Conservation (phyloP, 2,888 invertebrate genomes). For the Carpatolechia fugitivella region DNA sequence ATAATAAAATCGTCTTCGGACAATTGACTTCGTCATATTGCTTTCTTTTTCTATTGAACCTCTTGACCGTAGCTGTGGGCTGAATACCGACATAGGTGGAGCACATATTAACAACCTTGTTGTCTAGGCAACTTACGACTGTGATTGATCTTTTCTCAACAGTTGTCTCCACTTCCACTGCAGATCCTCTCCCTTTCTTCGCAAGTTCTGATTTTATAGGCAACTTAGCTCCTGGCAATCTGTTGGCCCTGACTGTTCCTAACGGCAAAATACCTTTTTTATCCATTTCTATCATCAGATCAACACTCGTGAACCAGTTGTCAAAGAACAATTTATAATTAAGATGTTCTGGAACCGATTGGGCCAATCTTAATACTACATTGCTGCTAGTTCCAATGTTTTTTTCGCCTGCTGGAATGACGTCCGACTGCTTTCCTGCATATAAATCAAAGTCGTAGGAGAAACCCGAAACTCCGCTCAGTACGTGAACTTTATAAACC, state of each 20-base stretch:
- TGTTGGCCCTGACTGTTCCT: slow-evolving; percentile 3
- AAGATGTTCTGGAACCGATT: slow-evolving; percentile 29
- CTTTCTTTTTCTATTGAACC: slow-evolving; percentile 3
- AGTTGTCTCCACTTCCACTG: not conserved
- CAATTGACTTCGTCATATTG: not conserved
- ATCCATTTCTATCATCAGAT: slow-evolving; percentile 4
- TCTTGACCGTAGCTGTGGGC: not conserved
- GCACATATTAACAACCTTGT: not conserved
- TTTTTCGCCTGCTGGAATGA: slow-evolving; percentile 28
- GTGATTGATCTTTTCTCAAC: not conserved
- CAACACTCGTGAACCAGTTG: slow-evolving; percentile 37
- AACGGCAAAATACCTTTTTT: slow-evolving; percentile 13
- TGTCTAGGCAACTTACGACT: not conserved
- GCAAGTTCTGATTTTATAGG: not conserved
- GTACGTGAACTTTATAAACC: slow-evolving; percentile 42
- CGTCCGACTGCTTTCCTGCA: slow-evolving; percentile 34
- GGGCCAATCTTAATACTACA: slow-evolving; percentile 31
- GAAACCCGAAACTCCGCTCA: slow-evolving; percentile 44
- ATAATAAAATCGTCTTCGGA: not conserved
- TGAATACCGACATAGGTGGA: slow-evolving; percentile 1
- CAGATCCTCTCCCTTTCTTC: not conserved
- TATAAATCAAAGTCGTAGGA: slow-evolving; percentile 47
- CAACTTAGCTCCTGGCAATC: not conserved
- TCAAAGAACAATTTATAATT: slow-evolving; percentile 39
- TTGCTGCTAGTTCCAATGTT: slow-evolving; percentile 35